A percentile compares a stretch with the other conserved stretches of the same genome.
These are phyloP conservation scores for Psilanteris sp. DNA, from an alignment of 1,140 invertebrate species.

Conservation along the genomic window DNA sequence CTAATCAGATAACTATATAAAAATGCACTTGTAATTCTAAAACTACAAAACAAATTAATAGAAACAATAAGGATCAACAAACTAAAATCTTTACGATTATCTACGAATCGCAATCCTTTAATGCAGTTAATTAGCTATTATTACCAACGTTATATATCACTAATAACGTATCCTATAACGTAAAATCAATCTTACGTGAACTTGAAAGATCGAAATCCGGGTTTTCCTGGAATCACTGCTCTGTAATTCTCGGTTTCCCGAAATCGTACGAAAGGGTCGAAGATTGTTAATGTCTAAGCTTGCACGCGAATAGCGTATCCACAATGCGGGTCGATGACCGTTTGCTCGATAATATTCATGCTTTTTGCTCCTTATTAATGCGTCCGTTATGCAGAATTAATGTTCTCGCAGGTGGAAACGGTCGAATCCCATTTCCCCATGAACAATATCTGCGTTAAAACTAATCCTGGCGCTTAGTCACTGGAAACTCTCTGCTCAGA, in stretches of 20 bases:
- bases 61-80: too few species aligned
- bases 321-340: slow-evolving; percentile 53
- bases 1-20: too few species aligned
- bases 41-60: too few species aligned
- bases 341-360: slow-evolving; percentile 59
- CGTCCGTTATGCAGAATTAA: slow-evolving; percentile 67
- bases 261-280: slow-evolving; percentile 34
- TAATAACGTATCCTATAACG: too few species aligned
- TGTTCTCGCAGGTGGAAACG: slow-evolving; percentile 63
- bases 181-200: slow-evolving; percentile 1
- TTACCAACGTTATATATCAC: too few species aligned
- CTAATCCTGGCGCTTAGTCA: slow-evolving; percentile 58
- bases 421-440: slow-evolving; percentile 57
- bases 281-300: slow-evolving; percentile 43
- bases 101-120: too few species aligned
- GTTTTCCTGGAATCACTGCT: slow-evolving; percentile 4
- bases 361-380: slow-evolving; percentile 67
- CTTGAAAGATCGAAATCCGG: slow-evolving; percentile 13
- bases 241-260: slow-evolving; percentile 21
- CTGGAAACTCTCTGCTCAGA: slow-evolving; percentile 54
- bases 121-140: too few species aligned
- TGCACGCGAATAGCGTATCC: slow-evolving; percentile 51
- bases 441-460: slow-evolving; percentile 48
- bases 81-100: too few species aligned
- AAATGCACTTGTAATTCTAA: too few species aligned